A percentile compares a stretch with the other conserved stretches of the same genome.
These are phyloP conservation scores for Aegithalos caudatus DNA, from an alignment of 2,113 vertebrate species.

Conservation along the genomic window DNA sequence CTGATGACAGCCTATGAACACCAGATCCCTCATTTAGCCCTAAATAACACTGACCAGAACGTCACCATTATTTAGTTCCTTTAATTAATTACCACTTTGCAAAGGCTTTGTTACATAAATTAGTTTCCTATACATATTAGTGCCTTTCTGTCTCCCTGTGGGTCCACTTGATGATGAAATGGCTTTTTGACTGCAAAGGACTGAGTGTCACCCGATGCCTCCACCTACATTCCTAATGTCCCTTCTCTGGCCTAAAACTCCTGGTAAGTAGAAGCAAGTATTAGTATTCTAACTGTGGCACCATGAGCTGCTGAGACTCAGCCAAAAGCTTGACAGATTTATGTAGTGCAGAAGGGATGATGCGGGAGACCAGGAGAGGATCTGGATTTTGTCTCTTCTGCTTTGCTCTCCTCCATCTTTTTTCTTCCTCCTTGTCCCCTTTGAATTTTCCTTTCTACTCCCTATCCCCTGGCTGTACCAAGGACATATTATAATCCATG, in stretches of 20 bases:
- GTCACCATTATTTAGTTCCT: slow-evolving; percentile 28
- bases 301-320: background rate
- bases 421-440: background rate
- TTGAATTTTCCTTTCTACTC: slow-evolving; percentile 15
- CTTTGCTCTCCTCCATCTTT: background rate
- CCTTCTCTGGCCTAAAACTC: background rate
- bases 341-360: background rate
- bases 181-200: background rate
- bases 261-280: background rate
- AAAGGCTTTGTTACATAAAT: background rate
- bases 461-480: background rate
- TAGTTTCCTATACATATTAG: slow-evolving; percentile 22
- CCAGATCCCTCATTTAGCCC: slow-evolving; percentile 11
- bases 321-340: slow-evolving; percentile 48
- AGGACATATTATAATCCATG: background rate
- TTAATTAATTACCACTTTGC: slow-evolving; percentile 41
- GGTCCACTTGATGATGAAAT: background rate
- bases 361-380: background rate
- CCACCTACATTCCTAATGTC: background rate
- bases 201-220: background rate
- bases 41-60: slow-evolving; percentile 27
- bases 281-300: slow-evolving; percentile 5
- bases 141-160: background rate
- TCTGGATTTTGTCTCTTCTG: slow-evolving; percentile 32
- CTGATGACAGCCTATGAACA: slow-evolving; percentile 43